A percentile compares a stretch with the other conserved stretches of the same genome.
These are phyloP conservation scores for Parnassius smintheus DNA, from an alignment of 2,888 invertebrate species.

Conservation along the genomic window DNA sequence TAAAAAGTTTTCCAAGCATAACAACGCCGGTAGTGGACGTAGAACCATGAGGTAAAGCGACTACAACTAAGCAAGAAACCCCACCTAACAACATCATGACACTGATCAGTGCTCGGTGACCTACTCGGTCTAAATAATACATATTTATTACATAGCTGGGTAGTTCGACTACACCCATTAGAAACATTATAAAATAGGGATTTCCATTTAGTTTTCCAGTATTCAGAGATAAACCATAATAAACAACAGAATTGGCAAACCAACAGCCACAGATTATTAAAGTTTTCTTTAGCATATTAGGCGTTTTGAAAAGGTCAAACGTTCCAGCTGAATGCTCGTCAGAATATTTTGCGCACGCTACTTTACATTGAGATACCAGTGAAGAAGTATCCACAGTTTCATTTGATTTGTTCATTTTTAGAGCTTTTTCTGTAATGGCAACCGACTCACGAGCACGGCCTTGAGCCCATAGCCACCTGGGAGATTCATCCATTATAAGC, in stretches of 20 bases:
- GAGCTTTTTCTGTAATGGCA: constrained; percentile 86
- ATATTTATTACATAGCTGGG: constrained; percentile 89
- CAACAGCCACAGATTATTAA: constrained; percentile 91
- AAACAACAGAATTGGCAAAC: constrained; percentile 93
- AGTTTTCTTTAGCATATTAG: constrained; percentile 88
- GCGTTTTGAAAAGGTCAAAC: constrained; percentile 87
- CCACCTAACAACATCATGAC: constrained; percentile 90
- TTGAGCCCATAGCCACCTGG: constrained; percentile 93
- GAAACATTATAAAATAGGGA: constrained; percentile 89
- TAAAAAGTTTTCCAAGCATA: constrained; percentile 90
- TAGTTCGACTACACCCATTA: constrained; percentile 89
- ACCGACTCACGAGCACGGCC: constrained; percentile 88
- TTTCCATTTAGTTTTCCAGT: constrained; percentile 90
- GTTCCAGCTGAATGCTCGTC: constrained; percentile 82
- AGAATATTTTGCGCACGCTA: constrained; percentile 69
- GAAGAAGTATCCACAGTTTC: constrained; percentile 83
- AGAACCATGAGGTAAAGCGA: constrained; percentile 84
- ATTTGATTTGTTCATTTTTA: constrained; percentile 85
- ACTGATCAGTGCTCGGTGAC: constrained; percentile 88
- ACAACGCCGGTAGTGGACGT: constrained; percentile 83
- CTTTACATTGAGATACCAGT: constrained; percentile 83
- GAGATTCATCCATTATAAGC: constrained; percentile 93
- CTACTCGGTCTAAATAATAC: constrained; percentile 87
- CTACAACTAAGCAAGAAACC: constrained; percentile 87
- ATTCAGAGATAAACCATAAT: constrained; percentile 91